Conservation (phyloP, 1,140 invertebrate species). For the Amphibalanus amphitrite region DNA sequence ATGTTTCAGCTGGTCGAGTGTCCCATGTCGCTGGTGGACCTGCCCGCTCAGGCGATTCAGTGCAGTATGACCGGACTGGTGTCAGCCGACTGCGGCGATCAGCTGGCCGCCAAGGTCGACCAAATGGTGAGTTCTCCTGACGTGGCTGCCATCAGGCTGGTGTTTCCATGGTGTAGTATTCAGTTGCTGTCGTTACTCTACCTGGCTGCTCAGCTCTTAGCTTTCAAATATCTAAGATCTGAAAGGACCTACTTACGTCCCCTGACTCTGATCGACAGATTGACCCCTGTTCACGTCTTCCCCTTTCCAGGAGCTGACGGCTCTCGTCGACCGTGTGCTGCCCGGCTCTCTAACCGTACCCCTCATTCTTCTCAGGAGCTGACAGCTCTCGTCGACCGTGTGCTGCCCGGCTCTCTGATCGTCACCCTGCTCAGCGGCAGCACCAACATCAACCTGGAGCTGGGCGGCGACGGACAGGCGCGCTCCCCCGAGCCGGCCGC, state of each 20-base stretch:
- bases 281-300: no score
- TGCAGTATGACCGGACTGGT: background rate
- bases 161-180: no score
- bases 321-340: background rate
- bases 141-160: no score
- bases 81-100: background rate
- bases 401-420: background rate
- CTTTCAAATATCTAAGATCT: no score
- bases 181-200: no score
- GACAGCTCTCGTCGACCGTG: background rate
- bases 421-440: background rate
- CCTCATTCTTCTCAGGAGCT: background rate
- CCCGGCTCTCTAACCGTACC: background rate
- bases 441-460: background rate
- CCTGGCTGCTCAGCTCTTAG: no score
- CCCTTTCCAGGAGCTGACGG: background rate
- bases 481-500: no score
- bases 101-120: background rate
- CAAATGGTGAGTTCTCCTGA: background rate
- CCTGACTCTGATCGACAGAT: no score
- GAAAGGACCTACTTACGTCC: no score
- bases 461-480: background rate
- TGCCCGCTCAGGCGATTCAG: background rate
- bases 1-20: background rate
- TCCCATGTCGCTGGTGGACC: background rate